Conservation (phyloP, 2,113 vertebrate species). For the Salvelinus namaycush region DNA sequence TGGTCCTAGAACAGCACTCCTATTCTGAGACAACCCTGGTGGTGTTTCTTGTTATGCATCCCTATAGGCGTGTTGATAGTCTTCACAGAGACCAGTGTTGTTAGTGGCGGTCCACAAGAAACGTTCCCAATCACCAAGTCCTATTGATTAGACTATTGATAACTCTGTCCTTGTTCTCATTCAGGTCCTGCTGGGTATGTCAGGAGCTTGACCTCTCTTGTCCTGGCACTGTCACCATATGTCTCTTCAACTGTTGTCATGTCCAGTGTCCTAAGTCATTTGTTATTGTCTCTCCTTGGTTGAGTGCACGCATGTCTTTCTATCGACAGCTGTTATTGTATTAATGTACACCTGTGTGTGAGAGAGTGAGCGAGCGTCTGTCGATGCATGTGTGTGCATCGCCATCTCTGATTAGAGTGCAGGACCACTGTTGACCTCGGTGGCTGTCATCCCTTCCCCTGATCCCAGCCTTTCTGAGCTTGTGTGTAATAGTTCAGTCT, state of each 20-base stretch:
- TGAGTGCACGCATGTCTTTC: not conserved
- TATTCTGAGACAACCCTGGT: too few species aligned
- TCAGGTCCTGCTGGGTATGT: not conserved
- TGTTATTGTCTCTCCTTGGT: not conserved
- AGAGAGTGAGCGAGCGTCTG: not conserved
- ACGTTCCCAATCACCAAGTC: not conserved
- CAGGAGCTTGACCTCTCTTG: not conserved
- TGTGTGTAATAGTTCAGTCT: not conserved
- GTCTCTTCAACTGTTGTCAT: not conserved
- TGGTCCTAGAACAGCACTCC: too few species aligned
- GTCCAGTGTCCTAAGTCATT: not conserved
- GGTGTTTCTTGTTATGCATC: too few species aligned
- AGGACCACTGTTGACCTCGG: slow-evolving; percentile 14
- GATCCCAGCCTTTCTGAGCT: slow-evolving; percentile 11
- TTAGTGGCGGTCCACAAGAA: too few species aligned
- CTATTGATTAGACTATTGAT: not conserved
- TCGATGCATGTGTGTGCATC: not conserved
- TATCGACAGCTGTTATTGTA: not conserved
- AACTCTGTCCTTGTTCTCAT: not conserved
- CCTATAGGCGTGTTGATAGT: too few species aligned
- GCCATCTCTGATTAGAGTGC: slow-evolving; percentile 16
- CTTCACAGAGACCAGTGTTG: too few species aligned
- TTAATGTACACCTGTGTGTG: not conserved
- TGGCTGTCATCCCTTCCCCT: not conserved
- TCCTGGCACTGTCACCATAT: not conserved